These are phyloP conservation scores for Rhynchonema sp. DNA, from an alignment of 2,888 invertebrate species.

Conservation along the genomic window DNA sequence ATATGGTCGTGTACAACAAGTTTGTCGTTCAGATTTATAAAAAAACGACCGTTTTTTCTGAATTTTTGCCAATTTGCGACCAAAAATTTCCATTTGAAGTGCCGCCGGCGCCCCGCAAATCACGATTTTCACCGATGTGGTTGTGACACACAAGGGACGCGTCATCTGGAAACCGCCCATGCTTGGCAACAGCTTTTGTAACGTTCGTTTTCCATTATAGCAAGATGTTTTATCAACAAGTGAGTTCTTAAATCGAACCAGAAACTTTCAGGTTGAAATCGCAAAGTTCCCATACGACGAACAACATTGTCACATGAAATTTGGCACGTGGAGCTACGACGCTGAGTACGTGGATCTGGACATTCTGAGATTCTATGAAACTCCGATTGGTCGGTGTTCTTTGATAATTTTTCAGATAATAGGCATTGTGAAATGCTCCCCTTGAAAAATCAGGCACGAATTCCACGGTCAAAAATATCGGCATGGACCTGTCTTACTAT, in stretches of 20 bases:
- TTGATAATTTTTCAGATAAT: neutral
- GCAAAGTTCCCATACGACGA: neutral
- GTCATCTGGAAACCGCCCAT: neutral
- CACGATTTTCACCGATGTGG: neutral
- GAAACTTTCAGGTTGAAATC: neutral
- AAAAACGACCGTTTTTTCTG: no score
- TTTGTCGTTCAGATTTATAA: no score
- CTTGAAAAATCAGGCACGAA: neutral
- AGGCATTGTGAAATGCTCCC: no score
- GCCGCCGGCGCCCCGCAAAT: neutral
- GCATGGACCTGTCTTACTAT: conserved; percentile 1
- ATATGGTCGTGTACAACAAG: neutral
- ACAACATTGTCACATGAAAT: neutral
- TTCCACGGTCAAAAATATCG: neutral
- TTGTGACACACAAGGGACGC: neutral
- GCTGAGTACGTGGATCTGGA: neutral
- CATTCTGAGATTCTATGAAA: neutral
- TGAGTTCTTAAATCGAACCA: neutral
- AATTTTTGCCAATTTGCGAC: neutral
- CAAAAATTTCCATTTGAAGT: no score
- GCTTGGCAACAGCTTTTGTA: neutral
- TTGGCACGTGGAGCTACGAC: neutral
- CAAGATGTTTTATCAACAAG: neutral
- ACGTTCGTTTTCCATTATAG: neutral
- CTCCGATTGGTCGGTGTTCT: neutral